These are phyloP conservation scores for Gymnothorax javanicus DNA, from an alignment of 2,797 vertebrate genomes.

Conservation along the genomic window DNA sequence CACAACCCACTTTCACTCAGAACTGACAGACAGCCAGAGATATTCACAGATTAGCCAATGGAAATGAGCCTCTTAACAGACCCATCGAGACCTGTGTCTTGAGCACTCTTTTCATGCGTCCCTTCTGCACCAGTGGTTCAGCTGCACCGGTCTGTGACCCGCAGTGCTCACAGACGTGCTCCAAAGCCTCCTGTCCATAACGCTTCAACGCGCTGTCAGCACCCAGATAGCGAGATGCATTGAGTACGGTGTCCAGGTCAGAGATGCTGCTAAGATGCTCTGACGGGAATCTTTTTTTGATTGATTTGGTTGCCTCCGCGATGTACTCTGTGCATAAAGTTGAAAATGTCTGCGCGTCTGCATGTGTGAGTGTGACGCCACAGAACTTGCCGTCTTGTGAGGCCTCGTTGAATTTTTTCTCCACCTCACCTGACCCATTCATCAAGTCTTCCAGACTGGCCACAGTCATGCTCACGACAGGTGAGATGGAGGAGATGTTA, in stretches of 20 bases:
- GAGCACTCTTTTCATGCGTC: no score
- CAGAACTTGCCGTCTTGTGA: no score
- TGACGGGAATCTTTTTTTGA: conserved; percentile 5
- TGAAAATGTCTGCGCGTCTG: not conserved
- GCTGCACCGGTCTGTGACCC: not conserved
- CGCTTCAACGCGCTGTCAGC: not conserved
- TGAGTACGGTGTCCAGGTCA: conserved; percentile 16
- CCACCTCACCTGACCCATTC: not conserved
- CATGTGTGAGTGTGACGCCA: no score
- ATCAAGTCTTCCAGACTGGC: not conserved
- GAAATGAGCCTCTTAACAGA: no score
- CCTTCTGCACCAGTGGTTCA: not conserved
- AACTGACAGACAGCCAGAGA: no score
- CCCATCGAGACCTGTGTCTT: no score
- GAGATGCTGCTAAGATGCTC: not conserved
- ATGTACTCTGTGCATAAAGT: not conserved
- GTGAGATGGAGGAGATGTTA: not conserved
- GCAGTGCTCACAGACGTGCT: not conserved
- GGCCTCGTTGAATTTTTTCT: not conserved
- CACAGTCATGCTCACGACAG: not conserved
- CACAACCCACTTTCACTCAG: no score
- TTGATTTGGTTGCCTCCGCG: not conserved
- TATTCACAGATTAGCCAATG: no score
- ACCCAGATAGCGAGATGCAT: not conserved
- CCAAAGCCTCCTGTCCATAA: not conserved